Percentiles rank a stretch among this genome's conserved stretches.
Evolutionary conservation across 2,797 vertebrate species (phyloP).

Genomic region (Petrocephalus schoutedeni): DNA sequence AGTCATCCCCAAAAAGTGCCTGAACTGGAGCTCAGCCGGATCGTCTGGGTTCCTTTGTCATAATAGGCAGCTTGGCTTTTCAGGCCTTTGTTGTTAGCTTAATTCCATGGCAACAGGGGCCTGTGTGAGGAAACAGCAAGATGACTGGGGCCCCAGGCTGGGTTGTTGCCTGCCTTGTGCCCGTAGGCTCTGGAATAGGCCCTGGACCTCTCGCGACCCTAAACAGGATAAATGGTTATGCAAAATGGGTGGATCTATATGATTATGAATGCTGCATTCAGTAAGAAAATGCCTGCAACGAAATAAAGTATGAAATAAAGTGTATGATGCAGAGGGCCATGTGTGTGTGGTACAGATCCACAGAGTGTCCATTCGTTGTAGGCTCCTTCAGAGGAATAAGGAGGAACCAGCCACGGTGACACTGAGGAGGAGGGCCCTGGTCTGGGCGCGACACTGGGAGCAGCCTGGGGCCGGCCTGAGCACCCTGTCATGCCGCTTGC

Average conservation of each 20-base stretch:
- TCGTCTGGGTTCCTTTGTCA: background rate
- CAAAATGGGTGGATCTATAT: too few relatives aligned
- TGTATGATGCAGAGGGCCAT: background rate
- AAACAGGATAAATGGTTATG: too few relatives aligned
- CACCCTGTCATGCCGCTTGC: background rate
- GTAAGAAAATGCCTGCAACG: too few relatives aligned
- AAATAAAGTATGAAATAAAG: too few relatives aligned
- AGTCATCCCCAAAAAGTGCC: background rate
- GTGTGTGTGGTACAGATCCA: background rate
- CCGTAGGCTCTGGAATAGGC: too few relatives aligned
- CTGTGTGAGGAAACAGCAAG: slow-evolving; percentile 47
- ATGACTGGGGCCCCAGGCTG: slow-evolving; percentile 16
- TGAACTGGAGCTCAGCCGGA: background rate
- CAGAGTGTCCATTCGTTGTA: background rate
- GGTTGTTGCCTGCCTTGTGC: too few relatives aligned
- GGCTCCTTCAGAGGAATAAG: background rate
- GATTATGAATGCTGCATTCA: too few relatives aligned
- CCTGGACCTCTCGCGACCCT: too few relatives aligned
- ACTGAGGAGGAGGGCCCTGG: background rate
- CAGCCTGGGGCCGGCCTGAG: background rate
- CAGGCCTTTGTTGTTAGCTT: background rate
- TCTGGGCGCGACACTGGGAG: background rate
- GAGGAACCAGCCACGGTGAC: background rate
- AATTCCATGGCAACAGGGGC: background rate
- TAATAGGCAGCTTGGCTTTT: background rate